Conservation (phyloP, 2,797 vertebrate species). For the Semotilus atromaculatus region DNA sequence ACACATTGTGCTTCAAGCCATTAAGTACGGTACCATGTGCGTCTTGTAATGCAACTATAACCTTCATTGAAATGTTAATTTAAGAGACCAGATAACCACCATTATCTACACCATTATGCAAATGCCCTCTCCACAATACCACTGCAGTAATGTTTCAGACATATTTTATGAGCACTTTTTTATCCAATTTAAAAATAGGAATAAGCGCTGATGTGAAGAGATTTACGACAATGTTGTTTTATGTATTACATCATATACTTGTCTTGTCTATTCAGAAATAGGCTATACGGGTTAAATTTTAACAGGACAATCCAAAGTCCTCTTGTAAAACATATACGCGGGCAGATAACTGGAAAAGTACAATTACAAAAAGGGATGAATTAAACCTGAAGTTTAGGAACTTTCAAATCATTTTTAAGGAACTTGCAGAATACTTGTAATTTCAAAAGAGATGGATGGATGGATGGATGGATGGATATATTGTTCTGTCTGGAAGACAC, state of each 20-base stretch:
- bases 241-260: neutral
- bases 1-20: neutral
- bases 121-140: neutral
- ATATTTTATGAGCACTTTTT: neutral
- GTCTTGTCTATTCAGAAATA: too few species aligned
- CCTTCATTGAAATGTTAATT: constrained; percentile 22
- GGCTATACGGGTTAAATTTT: too few species aligned
- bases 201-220: neutral
- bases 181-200: neutral
- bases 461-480: neutral
- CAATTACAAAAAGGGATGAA: neutral
- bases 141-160: neutral
- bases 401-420: neutral
- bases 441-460: neutral
- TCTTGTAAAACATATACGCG: neutral
- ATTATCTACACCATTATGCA: neutral
- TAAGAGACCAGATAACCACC: neutral
- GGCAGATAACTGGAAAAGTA: neutral
- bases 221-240: neutral
- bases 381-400: neutral
- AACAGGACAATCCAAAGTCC: neutral
- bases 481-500: neutral
- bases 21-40: neutral
- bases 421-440: neutral
- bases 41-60: neutral